Evolutionary conservation across 2,888 invertebrate species (phyloP), one percentile per base, ranked within the genome.

Genomic region (Tenthredo mesomela): DNA sequence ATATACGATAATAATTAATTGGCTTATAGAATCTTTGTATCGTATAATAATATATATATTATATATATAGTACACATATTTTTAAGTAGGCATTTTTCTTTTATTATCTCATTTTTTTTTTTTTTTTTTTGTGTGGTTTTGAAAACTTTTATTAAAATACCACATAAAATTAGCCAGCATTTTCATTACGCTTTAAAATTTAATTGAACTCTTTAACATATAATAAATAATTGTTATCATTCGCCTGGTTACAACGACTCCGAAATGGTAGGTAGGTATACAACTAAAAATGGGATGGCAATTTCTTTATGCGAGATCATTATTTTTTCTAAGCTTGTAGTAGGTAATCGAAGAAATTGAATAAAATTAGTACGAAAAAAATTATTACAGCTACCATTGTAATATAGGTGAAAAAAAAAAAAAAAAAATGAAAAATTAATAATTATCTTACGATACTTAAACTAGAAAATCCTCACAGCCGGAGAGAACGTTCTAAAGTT

Each of bases 401-500:
- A 43, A 12, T n/a, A 47, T 12, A 0, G 6, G 73, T 12, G 12
- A 47, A 7, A 29, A 37, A 40, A 25, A 54, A 12, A n/a, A 33
- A n/a, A 77, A 2, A 37, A 7, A 7, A 33, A 12, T n/a, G 9
- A 77, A 2, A 37, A 37, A 37, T n/a, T 5, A 18, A 77, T 33
- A 80, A 61, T 61, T 40, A 80, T 61, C 80, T 33, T n/a, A 50
- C 67, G 25, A 67, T 47, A n/a, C 82, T 82, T 67, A 50, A 67
- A 82, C 47, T 82, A 67, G 82, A 67, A 54, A 54, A 82, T 67
- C 50, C 67, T 67, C 67, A 70, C 82, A 82, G 67, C 82, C 82
- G 47, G 82, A 43, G 5, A 47, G 47, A 82, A 82, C 82, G 65
- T 33, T 25, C 21, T 47, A 67, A 67, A 12, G 47, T 47, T 67